Conservation (phyloP, 2,113 vertebrate genomes). For the Heterotilapia buettikoferi region DNA sequence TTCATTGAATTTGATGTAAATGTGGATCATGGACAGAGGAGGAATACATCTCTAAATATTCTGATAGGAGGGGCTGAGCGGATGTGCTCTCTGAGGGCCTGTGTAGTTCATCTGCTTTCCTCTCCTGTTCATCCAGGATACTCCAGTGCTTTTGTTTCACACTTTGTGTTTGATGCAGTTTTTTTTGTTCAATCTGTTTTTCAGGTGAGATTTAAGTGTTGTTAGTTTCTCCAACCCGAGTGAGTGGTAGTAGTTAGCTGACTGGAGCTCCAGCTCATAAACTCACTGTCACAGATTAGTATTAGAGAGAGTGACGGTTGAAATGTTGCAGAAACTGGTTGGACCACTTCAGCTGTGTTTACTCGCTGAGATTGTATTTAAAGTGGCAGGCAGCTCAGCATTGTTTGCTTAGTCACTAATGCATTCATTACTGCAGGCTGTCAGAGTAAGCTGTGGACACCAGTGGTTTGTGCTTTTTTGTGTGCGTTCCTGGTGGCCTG, state of each 20-base stretch:
- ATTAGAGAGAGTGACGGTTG: not conserved
- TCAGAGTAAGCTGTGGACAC: not conserved
- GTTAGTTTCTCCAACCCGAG: rapidly evolving
- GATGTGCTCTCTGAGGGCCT: not conserved
- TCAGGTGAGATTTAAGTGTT: not conserved
- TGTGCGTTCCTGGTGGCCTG: not conserved
- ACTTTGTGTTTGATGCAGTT: not conserved
- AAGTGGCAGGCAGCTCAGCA: not conserved
- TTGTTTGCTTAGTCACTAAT: not conserved
- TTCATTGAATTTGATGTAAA: not conserved
- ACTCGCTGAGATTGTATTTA: not conserved
- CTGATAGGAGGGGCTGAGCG: not conserved
- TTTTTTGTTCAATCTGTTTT: not conserved
- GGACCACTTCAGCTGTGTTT: not conserved
- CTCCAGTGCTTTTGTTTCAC: rapidly evolving
- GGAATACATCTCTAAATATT: not conserved
- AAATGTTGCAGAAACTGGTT: not conserved
- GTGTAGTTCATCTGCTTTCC: rapidly evolving
- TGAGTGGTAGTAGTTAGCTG: not conserved
- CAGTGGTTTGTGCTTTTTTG: not conserved
- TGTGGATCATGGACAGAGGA: not conserved
- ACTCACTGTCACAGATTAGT: not conserved
- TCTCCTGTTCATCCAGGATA: not conserved
- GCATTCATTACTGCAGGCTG: not conserved
- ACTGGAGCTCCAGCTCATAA: not conserved